phyloP scores from a whole-genome alignment of 1,140 invertebrate genomes.

The Tetragonula clypearis region DNA sequence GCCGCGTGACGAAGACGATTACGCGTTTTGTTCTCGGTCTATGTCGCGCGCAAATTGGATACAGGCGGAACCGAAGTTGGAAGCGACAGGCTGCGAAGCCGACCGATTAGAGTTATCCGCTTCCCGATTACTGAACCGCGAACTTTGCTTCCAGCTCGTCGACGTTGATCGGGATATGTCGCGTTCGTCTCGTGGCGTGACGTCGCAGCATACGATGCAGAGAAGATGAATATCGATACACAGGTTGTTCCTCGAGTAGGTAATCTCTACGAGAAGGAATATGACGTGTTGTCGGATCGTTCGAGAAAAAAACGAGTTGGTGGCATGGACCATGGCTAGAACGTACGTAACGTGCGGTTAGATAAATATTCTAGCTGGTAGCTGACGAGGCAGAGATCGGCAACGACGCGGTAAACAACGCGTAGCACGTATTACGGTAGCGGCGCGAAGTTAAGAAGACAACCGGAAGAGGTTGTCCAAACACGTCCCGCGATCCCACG shows the following conservation, averaged over 20 bases:
- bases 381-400: neutral
- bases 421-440: neutral
- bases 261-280: neutral
- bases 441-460: neutral
- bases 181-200: neutral
- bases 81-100: slow-evolving; percentile 6
- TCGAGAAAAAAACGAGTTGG: neutral
- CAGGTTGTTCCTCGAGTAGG: neutral
- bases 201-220: neutral
- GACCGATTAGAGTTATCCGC: neutral
- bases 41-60: slow-evolving; percentile 9
- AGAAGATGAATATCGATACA: neutral
- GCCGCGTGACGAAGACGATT: neutral
- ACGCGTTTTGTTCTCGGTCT: neutral
- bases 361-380: neutral
- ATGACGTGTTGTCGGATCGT: neutral
- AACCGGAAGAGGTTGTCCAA: neutral
- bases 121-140: neutral
- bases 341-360: neutral
- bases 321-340: neutral
- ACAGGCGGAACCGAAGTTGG: neutral
- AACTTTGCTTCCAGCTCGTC: neutral
- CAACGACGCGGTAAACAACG: neutral
- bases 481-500: neutral
- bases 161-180: neutral